These are phyloP conservation scores for Macrosoma leucophasiata DNA, from an alignment of 2,888 invertebrate genomes.

Conservation along the genomic window DNA sequence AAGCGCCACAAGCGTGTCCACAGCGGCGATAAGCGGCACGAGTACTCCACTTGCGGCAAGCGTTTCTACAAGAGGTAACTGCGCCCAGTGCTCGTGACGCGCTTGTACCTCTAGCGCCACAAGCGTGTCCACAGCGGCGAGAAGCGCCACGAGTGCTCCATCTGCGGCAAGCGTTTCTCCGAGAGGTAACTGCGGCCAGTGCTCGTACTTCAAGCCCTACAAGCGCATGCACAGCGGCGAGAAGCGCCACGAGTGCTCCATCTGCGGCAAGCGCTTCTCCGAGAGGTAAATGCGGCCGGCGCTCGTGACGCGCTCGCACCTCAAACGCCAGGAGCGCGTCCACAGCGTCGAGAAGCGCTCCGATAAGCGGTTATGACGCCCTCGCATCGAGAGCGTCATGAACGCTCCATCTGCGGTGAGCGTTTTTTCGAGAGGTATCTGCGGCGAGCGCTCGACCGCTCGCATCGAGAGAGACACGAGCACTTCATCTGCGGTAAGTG, in stretches of 20 bases:
- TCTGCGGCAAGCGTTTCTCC: too few species aligned
- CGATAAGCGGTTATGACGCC: too few species aligned
- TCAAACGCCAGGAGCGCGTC: too few species aligned
- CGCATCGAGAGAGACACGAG: constrained; percentile 77
- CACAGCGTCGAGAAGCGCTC: constrained; percentile 79
- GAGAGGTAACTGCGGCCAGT: too few species aligned
- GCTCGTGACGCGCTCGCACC: too few species aligned
- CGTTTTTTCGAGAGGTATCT: constrained; percentile 73
- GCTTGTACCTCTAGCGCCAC: too few species aligned
- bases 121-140: too few species aligned
- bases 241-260: constrained; percentile 72
- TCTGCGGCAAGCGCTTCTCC: constrained; percentile 77
- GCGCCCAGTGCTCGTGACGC: too few species aligned
- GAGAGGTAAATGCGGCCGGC: constrained; percentile 62
- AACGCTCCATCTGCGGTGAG: constrained; percentile 74
- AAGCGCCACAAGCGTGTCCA: constrained; percentile 79
- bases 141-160: too few species aligned
- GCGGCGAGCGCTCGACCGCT: constrained; percentile 73
- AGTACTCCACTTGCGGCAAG: constrained; percentile 74
- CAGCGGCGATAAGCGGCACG: constrained; percentile 77
- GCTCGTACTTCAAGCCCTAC: constrained; percentile 79
- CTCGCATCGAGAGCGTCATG: too few species aligned
- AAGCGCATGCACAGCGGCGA: constrained; percentile 80
- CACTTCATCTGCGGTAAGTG: constrained; percentile 75
- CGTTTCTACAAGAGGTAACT: constrained; percentile 74